These are phyloP conservation scores for Pammene aurita DNA, from an alignment of 2,888 invertebrate species.

Conservation along the genomic window DNA sequence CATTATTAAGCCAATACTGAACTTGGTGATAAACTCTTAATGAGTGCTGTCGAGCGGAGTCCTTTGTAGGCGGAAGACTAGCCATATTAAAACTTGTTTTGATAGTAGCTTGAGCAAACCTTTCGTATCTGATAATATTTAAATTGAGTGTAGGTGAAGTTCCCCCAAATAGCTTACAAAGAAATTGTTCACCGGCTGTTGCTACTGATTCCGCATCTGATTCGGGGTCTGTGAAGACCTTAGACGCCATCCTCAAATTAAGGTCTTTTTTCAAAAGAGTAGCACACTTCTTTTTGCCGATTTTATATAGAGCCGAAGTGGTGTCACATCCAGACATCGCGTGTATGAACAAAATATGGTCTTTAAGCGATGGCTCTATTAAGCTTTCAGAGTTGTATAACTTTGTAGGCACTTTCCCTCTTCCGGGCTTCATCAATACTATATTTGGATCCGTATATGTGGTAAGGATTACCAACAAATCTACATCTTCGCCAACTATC, in stretches of 20 bases:
- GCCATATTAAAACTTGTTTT: constrained; percentile 6
- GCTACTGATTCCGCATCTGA: neutral
- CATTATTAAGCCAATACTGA: neutral
- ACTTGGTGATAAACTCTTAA: neutral
- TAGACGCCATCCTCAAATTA: neutral
- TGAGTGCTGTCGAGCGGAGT: neutral
- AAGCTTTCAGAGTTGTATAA: neutral
- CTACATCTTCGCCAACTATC: constrained; percentile 3
- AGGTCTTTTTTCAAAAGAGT: neutral
- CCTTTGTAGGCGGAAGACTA: neutral
- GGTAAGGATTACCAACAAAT: neutral
- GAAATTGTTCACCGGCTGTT: neutral
- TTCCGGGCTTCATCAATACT: constrained; percentile 1
- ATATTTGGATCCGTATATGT: neutral
- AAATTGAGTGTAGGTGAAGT: neutral
- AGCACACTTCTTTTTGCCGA: constrained; percentile 1
- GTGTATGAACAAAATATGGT: constrained; percentile 1
- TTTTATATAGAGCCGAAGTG: neutral
- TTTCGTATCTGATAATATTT: neutral
- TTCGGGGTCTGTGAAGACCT: neutral
- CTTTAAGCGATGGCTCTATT: constrained; percentile 2
- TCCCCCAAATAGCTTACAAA: neutral
- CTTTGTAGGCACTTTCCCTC: neutral
- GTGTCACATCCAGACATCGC: constrained; percentile 8
- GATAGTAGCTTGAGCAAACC: neutral